Conservation (phyloP, 2,797 vertebrate species). For the Helicolenus hilgendorfi region DNA sequence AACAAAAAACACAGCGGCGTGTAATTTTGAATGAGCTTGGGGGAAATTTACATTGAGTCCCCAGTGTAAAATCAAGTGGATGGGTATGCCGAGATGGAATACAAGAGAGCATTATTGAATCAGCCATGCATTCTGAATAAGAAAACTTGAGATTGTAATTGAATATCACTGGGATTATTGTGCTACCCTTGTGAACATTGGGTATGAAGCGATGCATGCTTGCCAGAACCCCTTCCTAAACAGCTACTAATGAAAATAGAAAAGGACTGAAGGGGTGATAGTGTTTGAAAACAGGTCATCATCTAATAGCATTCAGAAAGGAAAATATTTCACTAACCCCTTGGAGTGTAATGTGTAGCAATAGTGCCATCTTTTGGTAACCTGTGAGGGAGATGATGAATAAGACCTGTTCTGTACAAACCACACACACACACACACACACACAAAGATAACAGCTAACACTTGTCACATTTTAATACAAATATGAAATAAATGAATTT, state of each 20-base stretch:
- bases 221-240: slow-evolving; percentile 76
- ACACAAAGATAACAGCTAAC: neutral
- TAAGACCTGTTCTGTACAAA: slow-evolving; percentile 16
- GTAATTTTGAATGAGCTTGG: slow-evolving; percentile 63
- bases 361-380: slow-evolving; percentile 90
- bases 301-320: slow-evolving; percentile 73
- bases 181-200: slow-evolving; percentile 66
- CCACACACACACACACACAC: slow-evolving; percentile 2
- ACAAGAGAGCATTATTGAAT: slow-evolving; percentile 72
- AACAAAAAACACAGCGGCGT: slow-evolving; percentile 7
- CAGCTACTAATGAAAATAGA: slow-evolving; percentile 84
- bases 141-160: slow-evolving; percentile 79
- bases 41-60: slow-evolving; percentile 72
- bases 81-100: slow-evolving; percentile 63
- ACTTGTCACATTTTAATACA: neutral
- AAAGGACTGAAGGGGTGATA: slow-evolving; percentile 82
- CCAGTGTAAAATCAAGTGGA: slow-evolving; percentile 80
- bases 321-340: slow-evolving; percentile 37
- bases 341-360: slow-evolving; percentile 69
- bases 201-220: slow-evolving; percentile 57
- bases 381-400: neutral
- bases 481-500: neutral
- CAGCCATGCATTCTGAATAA: slow-evolving; percentile 74
- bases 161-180: slow-evolving; percentile 75
- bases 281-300: slow-evolving; percentile 86